Evolutionary conservation across 2,888 invertebrate genomes (phyloP), one percentile per base, ranked within the genome.

Genomic region (Xestia c-nigrum): DNA sequence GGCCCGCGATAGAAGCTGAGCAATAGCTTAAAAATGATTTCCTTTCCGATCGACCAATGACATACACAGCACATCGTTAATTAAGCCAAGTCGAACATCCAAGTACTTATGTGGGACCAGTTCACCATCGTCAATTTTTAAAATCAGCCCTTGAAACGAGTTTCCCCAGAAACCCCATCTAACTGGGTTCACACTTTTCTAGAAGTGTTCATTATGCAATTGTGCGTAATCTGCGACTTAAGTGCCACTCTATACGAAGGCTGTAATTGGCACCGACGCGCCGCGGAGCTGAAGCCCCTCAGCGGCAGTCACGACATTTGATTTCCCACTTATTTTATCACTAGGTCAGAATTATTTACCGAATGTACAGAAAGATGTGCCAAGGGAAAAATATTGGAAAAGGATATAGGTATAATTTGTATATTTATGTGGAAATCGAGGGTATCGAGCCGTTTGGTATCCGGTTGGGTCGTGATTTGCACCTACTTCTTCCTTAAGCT

Each of bases 261-360:
- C 77, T 66, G 83, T 92, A 91, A 92, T 92, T 92, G 90, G 87
- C 88, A 83, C 69, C 88, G 87, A 89, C 89, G 88, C 88, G 89
- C 71, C 68, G 81, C 38, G 91, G 4, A 38, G 31, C 38, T 61
- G 61, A 92, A 92, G 91, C 92, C 92, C 63, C 82, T 83, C 84
- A 86, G 77, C 63, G 75, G 21, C 86, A 85, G 91, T 91, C 92
- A 92, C 91, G 89, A 87, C 86, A 92, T 90, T 91, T 92, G 89
- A 90, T 91, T 92, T 89, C 87, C 85, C 83, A 85, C 84, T 83
- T 79, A 80, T 67, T 83, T 74, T 71, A 76, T 81, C 77, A 76
- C 75, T 83, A 74, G 72, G 75, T 65, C 84, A 65, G 67, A 72
- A 68, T 78, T 83, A 84, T 84, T 72, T 69, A 85, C 83, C 78